Evolutionary conservation across 2,888 invertebrate species (phyloP).

Genomic region (Dryomyza anilis): DNA sequence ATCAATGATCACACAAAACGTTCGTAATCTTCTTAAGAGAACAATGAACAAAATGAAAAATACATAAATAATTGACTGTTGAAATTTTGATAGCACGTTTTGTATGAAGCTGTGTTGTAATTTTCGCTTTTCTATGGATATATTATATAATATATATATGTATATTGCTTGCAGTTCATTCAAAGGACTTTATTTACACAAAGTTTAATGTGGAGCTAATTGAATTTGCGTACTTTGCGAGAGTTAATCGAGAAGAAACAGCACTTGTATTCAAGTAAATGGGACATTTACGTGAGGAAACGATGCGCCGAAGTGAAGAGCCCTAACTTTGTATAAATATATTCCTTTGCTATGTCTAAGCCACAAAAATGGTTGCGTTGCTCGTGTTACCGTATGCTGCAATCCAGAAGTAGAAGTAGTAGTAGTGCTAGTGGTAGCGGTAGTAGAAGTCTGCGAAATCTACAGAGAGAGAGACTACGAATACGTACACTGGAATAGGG

Average conservation of each 20-base stretch:
- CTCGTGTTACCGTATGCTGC: slow-evolving; percentile 41
- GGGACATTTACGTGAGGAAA: background rate
- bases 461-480: slow-evolving; percentile 31
- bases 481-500: slow-evolving; percentile 31
- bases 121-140: background rate
- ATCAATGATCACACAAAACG: slow-evolving; percentile 12
- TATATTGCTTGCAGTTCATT: slow-evolving; percentile 6
- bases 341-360: slow-evolving; percentile 50
- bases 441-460: slow-evolving; percentile 30
- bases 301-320: slow-evolving; percentile 21
- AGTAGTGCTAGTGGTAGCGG: too few species aligned
- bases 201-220: slow-evolving; percentile 44
- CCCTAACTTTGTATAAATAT: slow-evolving; percentile 59
- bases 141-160: background rate
- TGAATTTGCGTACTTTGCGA: background rate
- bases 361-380: slow-evolving; percentile 33
- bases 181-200: slow-evolving; percentile 60
- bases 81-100: slow-evolving; percentile 8
- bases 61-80: background rate
- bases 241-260: background rate
- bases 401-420: too few species aligned
- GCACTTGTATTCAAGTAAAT: too few species aligned
- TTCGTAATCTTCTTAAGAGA: too few species aligned
- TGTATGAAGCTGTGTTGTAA: slow-evolving; percentile 5
- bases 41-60: background rate